Percentiles rank a stretch among this genome's conserved stretches.
These are phyloP conservation scores for Marasmarcha lunaedactyla DNA, from an alignment of 2,888 invertebrate species.

Conservation along the genomic window DNA sequence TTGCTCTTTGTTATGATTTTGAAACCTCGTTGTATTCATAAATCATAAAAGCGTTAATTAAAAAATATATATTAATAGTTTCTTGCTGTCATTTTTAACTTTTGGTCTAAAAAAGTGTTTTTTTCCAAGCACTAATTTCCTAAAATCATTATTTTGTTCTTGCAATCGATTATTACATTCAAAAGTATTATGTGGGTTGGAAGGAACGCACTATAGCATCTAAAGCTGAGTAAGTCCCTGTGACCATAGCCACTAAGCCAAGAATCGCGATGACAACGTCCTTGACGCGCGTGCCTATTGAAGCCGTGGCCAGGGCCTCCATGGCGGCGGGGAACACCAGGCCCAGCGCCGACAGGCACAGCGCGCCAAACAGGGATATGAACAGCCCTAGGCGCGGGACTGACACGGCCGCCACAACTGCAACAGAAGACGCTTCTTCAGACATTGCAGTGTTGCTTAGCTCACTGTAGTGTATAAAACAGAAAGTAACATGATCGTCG, in stretches of 20 bases:
- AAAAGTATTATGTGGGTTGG: not conserved
- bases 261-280: conserved; percentile 69
- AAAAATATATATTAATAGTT: too few species aligned
- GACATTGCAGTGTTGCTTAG: too few species aligned
- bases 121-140: too few species aligned
- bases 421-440: conserved; percentile 27
- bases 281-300: conserved; percentile 35
- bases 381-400: conserved; percentile 87
- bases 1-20: too few species aligned
- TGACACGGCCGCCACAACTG: conserved; percentile 80
- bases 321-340: conserved; percentile 84
- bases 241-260: conserved; percentile 73
- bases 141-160: too few species aligned
- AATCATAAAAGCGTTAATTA: too few species aligned
- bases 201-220: conserved; percentile 55
- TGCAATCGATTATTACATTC: too few species aligned
- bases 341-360: conserved; percentile 88
- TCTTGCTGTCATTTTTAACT: too few species aligned
- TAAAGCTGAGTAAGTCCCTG: conserved; percentile 76
- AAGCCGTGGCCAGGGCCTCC: conserved; percentile 15
- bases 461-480: not conserved
- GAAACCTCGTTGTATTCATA: too few species aligned
- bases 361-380: conserved; percentile 85
- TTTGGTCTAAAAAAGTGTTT: too few species aligned
- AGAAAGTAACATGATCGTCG: not conserved